A percentile compares a stretch with the other conserved stretches of the same genome.
phyloP scores from a whole-genome alignment of 2,888 invertebrate genomes.

The Ochropleura leucogaster region DNA sequence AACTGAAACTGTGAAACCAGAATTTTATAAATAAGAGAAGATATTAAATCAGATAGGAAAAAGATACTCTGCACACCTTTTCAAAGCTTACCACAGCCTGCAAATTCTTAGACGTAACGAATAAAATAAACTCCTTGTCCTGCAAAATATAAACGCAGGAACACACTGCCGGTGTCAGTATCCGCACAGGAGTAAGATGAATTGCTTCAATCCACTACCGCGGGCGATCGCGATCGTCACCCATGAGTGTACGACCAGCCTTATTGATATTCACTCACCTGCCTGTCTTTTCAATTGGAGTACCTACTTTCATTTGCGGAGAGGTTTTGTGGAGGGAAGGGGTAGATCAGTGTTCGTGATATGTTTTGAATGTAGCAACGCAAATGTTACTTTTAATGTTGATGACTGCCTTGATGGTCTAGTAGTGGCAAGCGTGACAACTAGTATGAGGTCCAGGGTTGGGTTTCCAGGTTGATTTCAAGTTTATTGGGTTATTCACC shows the following conservation, averaged over 20 bases:
- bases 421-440: too few relatives aligned
- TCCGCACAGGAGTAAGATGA: conserved; percentile 75
- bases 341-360: neutral
- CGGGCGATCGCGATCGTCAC: conserved; percentile 62
- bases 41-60: neutral
- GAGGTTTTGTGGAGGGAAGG: neutral
- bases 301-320: conserved; percentile 23
- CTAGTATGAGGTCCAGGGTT: too few relatives aligned
- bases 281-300: conserved; percentile 33
- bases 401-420: too few relatives aligned
- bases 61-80: neutral
- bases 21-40: too few relatives aligned
- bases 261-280: conserved; percentile 61
- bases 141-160: neutral
- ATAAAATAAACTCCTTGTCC: conserved; percentile 14
- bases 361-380: neutral
- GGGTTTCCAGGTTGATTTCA: too few relatives aligned
- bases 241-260: conserved; percentile 22
- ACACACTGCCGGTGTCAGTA: conserved; percentile 62
- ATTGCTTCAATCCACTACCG: conserved; percentile 72
- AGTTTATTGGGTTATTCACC: too few relatives aligned
- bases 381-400: too few relatives aligned
- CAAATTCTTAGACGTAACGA: neutral
- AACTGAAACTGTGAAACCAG: too few relatives aligned
- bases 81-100: neutral